Conservation (phyloP, 2,797 vertebrate genomes). For the Falco rusticolus region DNA sequence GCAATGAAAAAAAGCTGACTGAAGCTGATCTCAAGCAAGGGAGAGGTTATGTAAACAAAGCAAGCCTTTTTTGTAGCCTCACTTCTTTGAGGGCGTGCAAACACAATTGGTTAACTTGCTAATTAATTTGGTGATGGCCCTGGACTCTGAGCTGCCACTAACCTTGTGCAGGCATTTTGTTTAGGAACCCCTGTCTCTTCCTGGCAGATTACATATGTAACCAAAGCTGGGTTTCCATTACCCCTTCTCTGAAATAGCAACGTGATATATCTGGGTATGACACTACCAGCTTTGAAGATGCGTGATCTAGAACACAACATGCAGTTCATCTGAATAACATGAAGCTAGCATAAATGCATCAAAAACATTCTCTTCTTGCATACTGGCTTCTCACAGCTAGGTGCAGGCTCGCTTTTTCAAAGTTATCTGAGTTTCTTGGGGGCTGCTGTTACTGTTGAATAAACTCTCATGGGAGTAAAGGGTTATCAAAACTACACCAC, state of each 20-base stretch:
- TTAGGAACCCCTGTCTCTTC: not conserved
- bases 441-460: not conserved
- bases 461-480: not conserved
- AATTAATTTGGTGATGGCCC: constrained; percentile 13
- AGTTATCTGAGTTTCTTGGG: not conserved
- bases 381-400: not conserved
- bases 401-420: not conserved
- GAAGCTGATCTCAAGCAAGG: not conserved
- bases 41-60: constrained; percentile 39
- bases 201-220: not conserved
- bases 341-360: not conserved
- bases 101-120: constrained; percentile 8
- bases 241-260: constrained; percentile 10
- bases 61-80: not conserved
- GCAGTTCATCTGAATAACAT: not conserved
- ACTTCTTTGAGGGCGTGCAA: not conserved
- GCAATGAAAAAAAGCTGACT: constrained; percentile 25
- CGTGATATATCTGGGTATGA: not conserved
- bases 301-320: not conserved
- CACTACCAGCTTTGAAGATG: not conserved
- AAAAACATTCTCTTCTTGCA: not conserved
- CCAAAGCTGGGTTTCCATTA: constrained; percentile 19
- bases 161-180: not conserved
- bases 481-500: constrained; percentile 10
- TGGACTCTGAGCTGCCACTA: constrained; percentile 50